Conservation (phyloP, 2,797 vertebrate species). For the Chaunax sp. region DNA sequence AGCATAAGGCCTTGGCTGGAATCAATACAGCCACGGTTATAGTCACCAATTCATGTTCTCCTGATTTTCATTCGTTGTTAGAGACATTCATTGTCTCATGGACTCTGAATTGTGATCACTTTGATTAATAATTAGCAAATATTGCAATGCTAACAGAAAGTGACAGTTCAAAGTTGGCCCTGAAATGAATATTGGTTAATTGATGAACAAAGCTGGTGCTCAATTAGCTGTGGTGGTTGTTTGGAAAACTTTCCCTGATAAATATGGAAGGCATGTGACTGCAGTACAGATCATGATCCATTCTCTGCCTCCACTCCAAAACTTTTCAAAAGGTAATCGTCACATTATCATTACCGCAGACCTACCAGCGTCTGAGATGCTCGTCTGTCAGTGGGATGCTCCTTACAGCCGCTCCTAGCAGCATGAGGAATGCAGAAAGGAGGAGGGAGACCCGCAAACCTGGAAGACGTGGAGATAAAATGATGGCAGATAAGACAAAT, state of each 20-base stretch:
- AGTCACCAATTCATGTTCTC: too few relatives aligned
- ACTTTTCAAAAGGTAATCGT: slow-evolving; percentile 8
- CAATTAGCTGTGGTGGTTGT: background rate
- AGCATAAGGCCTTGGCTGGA: too few relatives aligned
- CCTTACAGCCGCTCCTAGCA: slow-evolving; percentile 88
- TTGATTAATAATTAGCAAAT: background rate
- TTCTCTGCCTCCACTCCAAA: background rate
- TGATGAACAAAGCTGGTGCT: too few relatives aligned
- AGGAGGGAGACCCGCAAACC: slow-evolving; percentile 93
- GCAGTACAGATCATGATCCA: slow-evolving; percentile 11
- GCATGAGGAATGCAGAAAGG: slow-evolving; percentile 91
- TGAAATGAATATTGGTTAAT: too few relatives aligned
- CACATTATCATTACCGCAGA: too few relatives aligned
- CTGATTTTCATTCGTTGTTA: too few relatives aligned
- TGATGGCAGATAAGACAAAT: background rate
- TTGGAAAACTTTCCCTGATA: background rate
- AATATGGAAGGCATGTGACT: slow-evolving; percentile 18
- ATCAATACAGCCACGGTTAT: too few relatives aligned
- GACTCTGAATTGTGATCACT: too few relatives aligned
- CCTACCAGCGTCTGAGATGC: slow-evolving; percentile 91
- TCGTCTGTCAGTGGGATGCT: slow-evolving; percentile 89
- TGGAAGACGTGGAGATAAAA: slow-evolving; percentile 59
- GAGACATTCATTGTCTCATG: too few relatives aligned
- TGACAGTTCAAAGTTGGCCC: too few relatives aligned
- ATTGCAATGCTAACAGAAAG: background rate